Evolutionary conservation across 2,888 invertebrate genomes (phyloP).

Genomic region (Poecilobothrus nobilitatus): DNA sequence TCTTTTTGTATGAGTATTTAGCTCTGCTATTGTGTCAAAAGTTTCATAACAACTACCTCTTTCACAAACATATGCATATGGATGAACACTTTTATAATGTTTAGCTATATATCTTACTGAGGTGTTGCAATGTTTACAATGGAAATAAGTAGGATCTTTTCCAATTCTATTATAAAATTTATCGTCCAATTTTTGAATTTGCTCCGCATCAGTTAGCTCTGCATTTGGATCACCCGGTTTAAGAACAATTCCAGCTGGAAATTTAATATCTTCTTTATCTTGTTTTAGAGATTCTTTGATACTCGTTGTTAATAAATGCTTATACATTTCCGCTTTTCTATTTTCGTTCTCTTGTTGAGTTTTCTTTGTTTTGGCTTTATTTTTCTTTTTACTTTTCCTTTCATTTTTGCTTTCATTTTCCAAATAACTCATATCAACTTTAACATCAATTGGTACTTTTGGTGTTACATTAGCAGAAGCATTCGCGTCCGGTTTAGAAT

Average conservation of each 20-base stretch:
- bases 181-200: background rate
- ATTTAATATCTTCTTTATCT: background rate
- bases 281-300: background rate
- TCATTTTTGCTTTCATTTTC: background rate
- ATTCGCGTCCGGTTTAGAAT: background rate
- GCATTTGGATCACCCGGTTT: background rate
- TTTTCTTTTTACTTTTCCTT: background rate
- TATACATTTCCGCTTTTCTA: background rate
- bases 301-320: background rate
- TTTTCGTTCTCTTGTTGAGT: background rate
- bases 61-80: background rate
- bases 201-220: background rate
- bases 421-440: background rate
- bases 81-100: conserved; percentile 3
- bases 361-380: background rate
- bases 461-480: background rate
- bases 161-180: conserved; percentile 2
- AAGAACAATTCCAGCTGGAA: background rate
- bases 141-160: background rate
- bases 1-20: background rate
- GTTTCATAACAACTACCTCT: background rate
- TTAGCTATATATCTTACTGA: background rate
- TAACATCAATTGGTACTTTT: background rate
- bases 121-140: background rate
- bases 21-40: background rate